These are phyloP conservation scores for Anarrhichthys ocellatus DNA, from an alignment of 2,113 vertebrate species.

Conservation along the genomic window DNA sequence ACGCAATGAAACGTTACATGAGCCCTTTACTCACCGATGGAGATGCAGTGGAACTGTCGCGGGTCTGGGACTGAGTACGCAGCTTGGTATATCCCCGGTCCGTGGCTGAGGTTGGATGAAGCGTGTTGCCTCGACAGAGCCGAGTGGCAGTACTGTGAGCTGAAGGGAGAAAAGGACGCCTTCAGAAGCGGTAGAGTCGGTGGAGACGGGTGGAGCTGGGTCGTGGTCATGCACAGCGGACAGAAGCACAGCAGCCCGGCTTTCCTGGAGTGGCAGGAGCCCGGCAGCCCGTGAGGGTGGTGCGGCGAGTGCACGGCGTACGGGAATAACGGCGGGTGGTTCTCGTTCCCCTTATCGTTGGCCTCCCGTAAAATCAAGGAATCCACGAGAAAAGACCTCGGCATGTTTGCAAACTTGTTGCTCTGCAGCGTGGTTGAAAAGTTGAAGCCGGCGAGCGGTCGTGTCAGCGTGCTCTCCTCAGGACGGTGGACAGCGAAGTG, in stretches of 20 bases:
- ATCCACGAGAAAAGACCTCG: conserved; percentile 97
- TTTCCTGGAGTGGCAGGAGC: conserved; percentile 94
- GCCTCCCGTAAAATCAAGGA: conserved; percentile 95
- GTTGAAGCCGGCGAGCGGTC: conserved; percentile 30
- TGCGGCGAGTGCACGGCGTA: conserved; percentile 93
- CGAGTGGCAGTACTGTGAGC: conserved; percentile 94
- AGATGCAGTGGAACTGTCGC: conserved; percentile 98
- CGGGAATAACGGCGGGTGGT: conserved; percentile 90
- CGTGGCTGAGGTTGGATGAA: conserved; percentile 87
- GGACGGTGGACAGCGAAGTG: conserved; percentile 92
- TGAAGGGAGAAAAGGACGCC: conserved; percentile 93
- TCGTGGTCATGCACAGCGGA: conserved; percentile 93
- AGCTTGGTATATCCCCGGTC: conserved; percentile 92
- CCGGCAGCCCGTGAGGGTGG: conserved; percentile 90
- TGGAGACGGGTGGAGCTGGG: conserved; percentile 92
- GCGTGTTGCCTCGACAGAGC: conserved; percentile 91
- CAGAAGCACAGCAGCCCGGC: conserved; percentile 96
- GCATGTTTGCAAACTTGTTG: conserved; percentile 84
- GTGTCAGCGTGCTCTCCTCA: conserved; percentile 59
- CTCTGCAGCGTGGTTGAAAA: conserved; percentile 28
- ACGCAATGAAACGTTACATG: rapidly evolving
- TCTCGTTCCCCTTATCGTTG: conserved; percentile 90
- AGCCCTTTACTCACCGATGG: conserved; percentile 89
- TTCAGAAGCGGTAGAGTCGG: conserved; percentile 93
- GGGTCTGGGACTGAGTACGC: conserved; percentile 94